Evolutionary conservation across 2,888 invertebrate genomes (phyloP).

Genomic region (Perizoma affinitatum): DNA sequence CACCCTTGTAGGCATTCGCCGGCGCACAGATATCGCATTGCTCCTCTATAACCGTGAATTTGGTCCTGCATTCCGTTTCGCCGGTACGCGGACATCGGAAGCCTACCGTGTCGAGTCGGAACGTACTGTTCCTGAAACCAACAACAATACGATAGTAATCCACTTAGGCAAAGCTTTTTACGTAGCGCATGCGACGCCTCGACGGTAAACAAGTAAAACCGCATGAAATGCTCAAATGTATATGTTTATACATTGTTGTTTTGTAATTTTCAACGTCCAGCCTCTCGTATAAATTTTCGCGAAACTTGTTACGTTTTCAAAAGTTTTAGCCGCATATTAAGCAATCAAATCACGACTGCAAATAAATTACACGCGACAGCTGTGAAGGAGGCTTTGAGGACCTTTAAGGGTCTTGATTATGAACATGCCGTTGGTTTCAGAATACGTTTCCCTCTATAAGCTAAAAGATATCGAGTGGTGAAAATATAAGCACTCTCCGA

Average conservation of each 20-base stretch:
- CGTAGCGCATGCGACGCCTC: slow-evolving; percentile 20
- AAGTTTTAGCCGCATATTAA: slow-evolving; percentile 13
- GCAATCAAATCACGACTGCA: slow-evolving; percentile 14
- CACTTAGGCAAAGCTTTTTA: slow-evolving; percentile 34
- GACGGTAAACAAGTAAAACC: slow-evolving; percentile 22
- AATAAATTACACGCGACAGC: slow-evolving; percentile 15
- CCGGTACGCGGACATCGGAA: slow-evolving; percentile 67
- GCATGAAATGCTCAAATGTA: slow-evolving; percentile 23
- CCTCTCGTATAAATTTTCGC: slow-evolving; percentile 7
- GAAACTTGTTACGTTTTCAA: slow-evolving; percentile 12
- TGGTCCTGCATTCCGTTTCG: slow-evolving; percentile 77
- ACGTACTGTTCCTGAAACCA: slow-evolving; percentile 81
- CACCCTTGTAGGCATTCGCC: slow-evolving; percentile 40
- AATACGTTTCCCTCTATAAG: slow-evolving; percentile 17
- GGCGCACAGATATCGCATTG: slow-evolving; percentile 65
- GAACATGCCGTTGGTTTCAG: slow-evolving; percentile 45
- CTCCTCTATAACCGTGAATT: slow-evolving; percentile 73
- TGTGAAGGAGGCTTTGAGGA: slow-evolving; percentile 1
- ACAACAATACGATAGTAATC: slow-evolving; percentile 57
- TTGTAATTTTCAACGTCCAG: slow-evolving; percentile 12
- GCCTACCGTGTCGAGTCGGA: slow-evolving; percentile 71
- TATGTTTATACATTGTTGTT: slow-evolving; percentile 21
- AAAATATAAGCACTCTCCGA: slow-evolving; percentile 9
- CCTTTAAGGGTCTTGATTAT: slow-evolving; percentile 9
- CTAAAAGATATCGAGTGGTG: slow-evolving; percentile 4